phyloP scores from a whole-genome alignment of 2,797 vertebrate genomes.

The Valencia hispanica region DNA sequence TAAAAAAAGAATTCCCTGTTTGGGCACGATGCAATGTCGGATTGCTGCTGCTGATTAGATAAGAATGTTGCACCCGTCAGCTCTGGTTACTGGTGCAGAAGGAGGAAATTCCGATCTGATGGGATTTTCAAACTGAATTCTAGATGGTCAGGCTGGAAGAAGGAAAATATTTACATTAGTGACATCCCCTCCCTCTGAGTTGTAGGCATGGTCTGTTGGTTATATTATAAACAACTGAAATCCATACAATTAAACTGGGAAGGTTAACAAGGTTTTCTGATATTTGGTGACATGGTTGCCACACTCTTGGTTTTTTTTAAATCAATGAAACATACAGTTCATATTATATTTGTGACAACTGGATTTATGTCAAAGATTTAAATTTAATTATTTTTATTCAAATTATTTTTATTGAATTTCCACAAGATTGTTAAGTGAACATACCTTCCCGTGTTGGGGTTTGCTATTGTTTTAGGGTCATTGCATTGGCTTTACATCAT shows the following conservation, averaged over 20 bases:
- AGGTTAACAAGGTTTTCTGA: constrained; percentile 14
- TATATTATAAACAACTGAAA: constrained; percentile 47
- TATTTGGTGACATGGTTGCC: constrained; percentile 7
- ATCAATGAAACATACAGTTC: background rate
- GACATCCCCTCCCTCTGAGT: constrained; percentile 60
- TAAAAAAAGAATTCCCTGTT: constrained; percentile 80
- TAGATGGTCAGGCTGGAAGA: constrained; percentile 74
- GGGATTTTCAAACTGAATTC: constrained; percentile 82
- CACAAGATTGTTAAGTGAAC: background rate
- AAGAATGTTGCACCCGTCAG: constrained; percentile 78
- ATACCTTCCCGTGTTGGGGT: background rate
- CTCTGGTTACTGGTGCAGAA: constrained; percentile 73
- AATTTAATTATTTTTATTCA: background rate
- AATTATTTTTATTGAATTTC: background rate
- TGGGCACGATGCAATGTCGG: constrained; percentile 81
- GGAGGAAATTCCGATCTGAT: constrained; percentile 82
- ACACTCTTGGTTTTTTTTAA: background rate
- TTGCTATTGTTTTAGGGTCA: background rate
- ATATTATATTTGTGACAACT: background rate
- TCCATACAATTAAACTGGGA: constrained; percentile 26
- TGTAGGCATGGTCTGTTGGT: constrained; percentile 30
- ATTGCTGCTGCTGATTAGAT: constrained; percentile 82
- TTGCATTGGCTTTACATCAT: background rate
- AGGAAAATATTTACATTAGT: constrained; percentile 71
- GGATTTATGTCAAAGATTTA: background rate